Evolutionary conservation across 37 sponge, comb jelly and placozoan genomes (phyloP).

Genomic region (Hexactinellida sp.): DNA sequence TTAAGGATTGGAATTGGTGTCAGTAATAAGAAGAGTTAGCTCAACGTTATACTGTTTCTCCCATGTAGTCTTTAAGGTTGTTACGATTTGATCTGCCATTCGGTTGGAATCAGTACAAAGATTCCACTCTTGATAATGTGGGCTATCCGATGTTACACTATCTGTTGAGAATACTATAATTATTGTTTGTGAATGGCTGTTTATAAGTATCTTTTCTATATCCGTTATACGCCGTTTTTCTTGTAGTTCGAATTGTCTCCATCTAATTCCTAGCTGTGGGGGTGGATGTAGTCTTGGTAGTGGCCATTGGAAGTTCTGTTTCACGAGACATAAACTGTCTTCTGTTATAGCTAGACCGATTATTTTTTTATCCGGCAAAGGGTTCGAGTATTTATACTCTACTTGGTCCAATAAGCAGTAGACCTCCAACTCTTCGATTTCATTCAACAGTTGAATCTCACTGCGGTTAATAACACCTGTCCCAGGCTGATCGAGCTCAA

Average conservation of each 20-base stretch:
- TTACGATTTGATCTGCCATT: background rate
- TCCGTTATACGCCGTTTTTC: background rate
- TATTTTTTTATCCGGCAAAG: background rate
- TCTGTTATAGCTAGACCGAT: background rate
- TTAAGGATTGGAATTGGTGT: background rate
- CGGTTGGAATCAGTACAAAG: background rate
- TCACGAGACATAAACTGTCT: background rate
- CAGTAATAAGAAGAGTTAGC: background rate
- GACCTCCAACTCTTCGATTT: background rate
- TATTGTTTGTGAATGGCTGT: background rate
- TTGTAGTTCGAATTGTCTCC: slow-evolving; percentile 4
- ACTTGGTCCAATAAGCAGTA: background rate
- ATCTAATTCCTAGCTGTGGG: background rate
- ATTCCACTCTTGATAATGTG: slow-evolving; percentile 2
- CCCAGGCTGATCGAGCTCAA: background rate
- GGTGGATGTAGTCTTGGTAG: background rate
- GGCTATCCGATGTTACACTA: background rate
- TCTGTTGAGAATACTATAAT: background rate
- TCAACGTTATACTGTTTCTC: background rate
- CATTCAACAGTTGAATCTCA: background rate
- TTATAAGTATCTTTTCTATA: background rate
- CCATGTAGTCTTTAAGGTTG: background rate
- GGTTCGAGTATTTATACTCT: background rate
- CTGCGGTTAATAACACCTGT: background rate
- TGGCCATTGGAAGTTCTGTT: slow-evolving; percentile 6